Evolutionary conservation across 2,797 vertebrate genomes (phyloP), one percentile per base, ranked within the genome.

Genomic region (Borostomias antarcticus): DNA sequence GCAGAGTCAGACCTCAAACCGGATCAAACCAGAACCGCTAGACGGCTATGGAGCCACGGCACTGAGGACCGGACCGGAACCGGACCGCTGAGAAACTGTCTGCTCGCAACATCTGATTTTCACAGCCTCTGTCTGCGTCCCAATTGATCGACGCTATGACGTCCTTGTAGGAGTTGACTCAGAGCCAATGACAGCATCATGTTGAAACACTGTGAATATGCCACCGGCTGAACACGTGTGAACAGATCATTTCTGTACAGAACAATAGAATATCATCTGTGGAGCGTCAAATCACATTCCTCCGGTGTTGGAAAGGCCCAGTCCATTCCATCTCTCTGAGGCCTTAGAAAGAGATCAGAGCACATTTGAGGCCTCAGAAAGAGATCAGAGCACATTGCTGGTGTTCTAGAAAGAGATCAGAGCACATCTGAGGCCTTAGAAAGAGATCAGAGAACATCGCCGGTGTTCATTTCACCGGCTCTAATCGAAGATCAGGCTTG

Each of bases 401-500:
- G n/a, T n/a, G n/a, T n/a, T n/a, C n/a, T n/a, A n/a, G n/a, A n/a
- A n/a, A n/a, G n/a, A n/a, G n/a, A n/a, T n/a, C n/a, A n/a, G n/a
- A n/a, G n/a, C n/a, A n/a, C n/a, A n/a, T n/a, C n/a, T n/a, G n/a
- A n/a, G n/a, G n/a, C n/a, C n/a, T n/a, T n/a, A n/a, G n/a, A n/a
- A n/a, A n/a, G n/a, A n/a, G n/a, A n/a, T n/a, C n/a, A n/a, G n/a
- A n/a, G n/a, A n/a, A 71, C 58, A 25, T 58, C 35, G 45, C 66
- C 35, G 11, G 50, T 69, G 29, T 72, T 77, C 77, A 71, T 75
- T 76, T 72, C 68, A 50, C 63, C 29, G 50, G 51, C 66, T 76
- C 69, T 75, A 78, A 88, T 85, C 80, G 81, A 83, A 84, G 84
- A 76, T 17, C 37, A n/a, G 51, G 63, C 29, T 78, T 84, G 74